Percentiles rank a stretch among this genome's conserved stretches.
These are phyloP conservation scores for Formica exsecta DNA, from an alignment of 1,140 invertebrate genomes.

Conservation along the genomic window DNA sequence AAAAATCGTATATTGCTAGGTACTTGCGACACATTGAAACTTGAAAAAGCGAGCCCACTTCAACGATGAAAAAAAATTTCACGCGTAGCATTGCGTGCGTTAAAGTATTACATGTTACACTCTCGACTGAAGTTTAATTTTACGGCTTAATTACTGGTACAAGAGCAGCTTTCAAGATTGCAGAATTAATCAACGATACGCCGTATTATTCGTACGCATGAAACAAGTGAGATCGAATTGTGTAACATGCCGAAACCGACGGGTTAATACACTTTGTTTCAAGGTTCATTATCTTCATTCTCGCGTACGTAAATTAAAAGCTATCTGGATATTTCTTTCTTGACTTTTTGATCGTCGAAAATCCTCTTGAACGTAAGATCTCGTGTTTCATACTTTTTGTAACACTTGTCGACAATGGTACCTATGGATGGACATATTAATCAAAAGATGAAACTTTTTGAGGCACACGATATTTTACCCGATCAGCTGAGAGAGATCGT, in stretches of 20 bases:
- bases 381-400: background rate
- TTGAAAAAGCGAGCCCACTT: slow-evolving; percentile 12
- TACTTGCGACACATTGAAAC: background rate
- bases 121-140: slow-evolving; percentile 54
- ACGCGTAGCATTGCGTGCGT: slow-evolving; percentile 14
- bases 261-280: slow-evolving; percentile 55
- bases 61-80: slow-evolving; percentile 42
- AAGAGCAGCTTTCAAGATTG: slow-evolving; percentile 49
- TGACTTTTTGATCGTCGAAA: background rate
- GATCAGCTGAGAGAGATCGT: background rate
- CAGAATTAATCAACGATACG: slow-evolving; percentile 59
- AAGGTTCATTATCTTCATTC: slow-evolving; percentile 55
- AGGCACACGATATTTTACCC: background rate
- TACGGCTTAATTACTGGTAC: slow-evolving; percentile 57
- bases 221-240: slow-evolving; percentile 53
- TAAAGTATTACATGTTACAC: slow-evolving; percentile 37
- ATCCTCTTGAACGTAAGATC: background rate
- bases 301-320: slow-evolving; percentile 50
- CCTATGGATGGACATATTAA: background rate
- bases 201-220: slow-evolving; percentile 42
- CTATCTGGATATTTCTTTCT: background rate
- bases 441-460: background rate
- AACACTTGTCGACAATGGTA: background rate
- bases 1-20: background rate
- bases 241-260: slow-evolving; percentile 52